A percentile compares a stretch with the other conserved stretches of the same genome.
Conservation (phyloP, 2,888 invertebrate genomes). For the Habrosyne pyritoides region DNA sequence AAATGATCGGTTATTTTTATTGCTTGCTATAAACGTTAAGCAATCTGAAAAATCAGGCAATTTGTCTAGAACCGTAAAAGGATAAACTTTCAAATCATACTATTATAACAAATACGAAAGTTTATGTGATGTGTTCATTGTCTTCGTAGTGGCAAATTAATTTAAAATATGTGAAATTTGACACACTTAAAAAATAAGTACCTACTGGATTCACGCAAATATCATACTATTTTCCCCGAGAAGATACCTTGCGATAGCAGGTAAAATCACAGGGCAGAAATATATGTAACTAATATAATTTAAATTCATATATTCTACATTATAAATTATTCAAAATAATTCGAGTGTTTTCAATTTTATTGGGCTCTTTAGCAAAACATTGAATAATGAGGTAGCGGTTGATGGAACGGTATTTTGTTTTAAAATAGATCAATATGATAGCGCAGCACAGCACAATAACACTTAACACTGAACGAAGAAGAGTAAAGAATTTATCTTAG, state of each 20-base stretch:
- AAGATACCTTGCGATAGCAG: too few relatives aligned
- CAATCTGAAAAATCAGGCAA: conserved; percentile 8
- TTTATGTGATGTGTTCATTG: too few relatives aligned
- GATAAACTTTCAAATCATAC: too few relatives aligned
- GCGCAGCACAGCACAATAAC: neutral
- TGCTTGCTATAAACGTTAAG: conserved; percentile 31
- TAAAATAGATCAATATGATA: neutral
- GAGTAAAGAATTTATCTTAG: too few relatives aligned
- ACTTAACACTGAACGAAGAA: neutral
- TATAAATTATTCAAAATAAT: neutral
- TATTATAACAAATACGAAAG: too few relatives aligned
- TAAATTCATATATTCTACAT: neutral
- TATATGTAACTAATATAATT: neutral
- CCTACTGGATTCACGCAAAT: too few relatives aligned
- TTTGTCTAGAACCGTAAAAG: too few relatives aligned
- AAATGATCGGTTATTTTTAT: conserved; percentile 33
- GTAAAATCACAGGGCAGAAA: too few relatives aligned
- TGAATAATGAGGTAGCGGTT: neutral
- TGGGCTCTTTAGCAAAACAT: neutral
- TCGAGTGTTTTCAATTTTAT: neutral
- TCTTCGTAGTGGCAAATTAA: too few relatives aligned
- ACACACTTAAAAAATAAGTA: too few relatives aligned
- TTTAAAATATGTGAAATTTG: too few relatives aligned
- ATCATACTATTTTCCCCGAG: too few relatives aligned
- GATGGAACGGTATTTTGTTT: neutral